phyloP scores from a whole-genome alignment of 2,797 vertebrate species.

The Erethizon dorsatum region DNA sequence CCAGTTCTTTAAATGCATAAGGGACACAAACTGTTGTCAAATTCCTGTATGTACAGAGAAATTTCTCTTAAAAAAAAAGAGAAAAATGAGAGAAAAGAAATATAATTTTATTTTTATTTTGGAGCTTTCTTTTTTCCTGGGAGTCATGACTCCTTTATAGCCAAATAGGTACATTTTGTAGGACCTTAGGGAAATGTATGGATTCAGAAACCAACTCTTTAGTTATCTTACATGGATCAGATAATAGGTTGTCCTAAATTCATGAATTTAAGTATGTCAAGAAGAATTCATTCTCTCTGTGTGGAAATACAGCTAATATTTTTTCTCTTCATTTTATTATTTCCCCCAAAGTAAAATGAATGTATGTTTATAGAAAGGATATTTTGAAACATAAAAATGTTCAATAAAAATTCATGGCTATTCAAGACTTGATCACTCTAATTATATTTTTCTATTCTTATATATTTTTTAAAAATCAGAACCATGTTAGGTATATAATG shows the following conservation, averaged over 20 bases:
- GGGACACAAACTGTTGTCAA: background rate
- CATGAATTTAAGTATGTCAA: constrained; percentile 68
- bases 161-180: constrained; percentile 43
- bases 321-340: constrained; percentile 4
- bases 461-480: background rate
- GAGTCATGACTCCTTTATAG: background rate
- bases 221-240: constrained; percentile 34
- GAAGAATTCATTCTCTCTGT: constrained; percentile 46
- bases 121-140: background rate
- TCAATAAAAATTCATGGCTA: constrained; percentile 8
- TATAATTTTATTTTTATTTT: constrained; percentile 45
- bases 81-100: background rate
- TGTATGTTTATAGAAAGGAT: constrained; percentile 23
- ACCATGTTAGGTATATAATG: background rate
- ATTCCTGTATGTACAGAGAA: background rate
- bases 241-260: constrained; percentile 70
- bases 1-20: constrained; percentile 51
- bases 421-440: background rate
- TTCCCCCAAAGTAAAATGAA: background rate
- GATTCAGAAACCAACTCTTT: constrained; percentile 55
- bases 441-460: background rate
- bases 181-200: constrained; percentile 56
- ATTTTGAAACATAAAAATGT: constrained; percentile 51
- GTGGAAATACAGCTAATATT: constrained; percentile 11
- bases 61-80: constrained; percentile 15